phyloP scores from a whole-genome alignment of 2,797 vertebrate species.

The Dromococcyx pavoninus region DNA sequence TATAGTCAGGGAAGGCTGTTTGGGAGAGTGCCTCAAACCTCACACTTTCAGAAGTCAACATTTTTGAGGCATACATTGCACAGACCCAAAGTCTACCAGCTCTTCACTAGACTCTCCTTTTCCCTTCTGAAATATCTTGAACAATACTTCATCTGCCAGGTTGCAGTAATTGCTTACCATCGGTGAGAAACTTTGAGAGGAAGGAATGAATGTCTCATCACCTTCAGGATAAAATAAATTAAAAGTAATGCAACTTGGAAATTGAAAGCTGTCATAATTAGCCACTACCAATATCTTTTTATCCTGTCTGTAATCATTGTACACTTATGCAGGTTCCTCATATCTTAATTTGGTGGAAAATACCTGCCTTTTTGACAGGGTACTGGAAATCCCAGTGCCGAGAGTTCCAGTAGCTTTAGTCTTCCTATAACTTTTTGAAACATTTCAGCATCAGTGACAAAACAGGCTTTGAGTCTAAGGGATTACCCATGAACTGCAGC shows the following conservation, averaged over 20 bases:
- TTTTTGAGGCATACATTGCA: not conserved
- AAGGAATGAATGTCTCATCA: not conserved
- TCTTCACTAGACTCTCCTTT: not conserved
- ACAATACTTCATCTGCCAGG: not conserved
- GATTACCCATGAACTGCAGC: not conserved
- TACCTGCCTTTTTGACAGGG: not conserved
- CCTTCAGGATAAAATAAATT: not conserved
- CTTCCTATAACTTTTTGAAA: not conserved
- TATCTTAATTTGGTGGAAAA: not conserved
- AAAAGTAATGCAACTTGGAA: not conserved
- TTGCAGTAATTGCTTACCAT: not conserved
- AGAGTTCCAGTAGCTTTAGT: not conserved
- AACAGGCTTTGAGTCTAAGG: not conserved
- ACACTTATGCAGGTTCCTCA: not conserved
- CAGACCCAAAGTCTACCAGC: not conserved
- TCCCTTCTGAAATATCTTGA: not conserved
- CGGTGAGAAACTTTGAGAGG: not conserved
- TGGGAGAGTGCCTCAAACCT: not conserved
- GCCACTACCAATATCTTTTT: not conserved
- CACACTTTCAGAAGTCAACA: not conserved
- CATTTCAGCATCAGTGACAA: not conserved
- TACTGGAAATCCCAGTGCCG: not conserved
- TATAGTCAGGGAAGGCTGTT: not conserved
- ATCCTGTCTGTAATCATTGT: not conserved
- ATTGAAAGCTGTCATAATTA: not conserved